These are phyloP conservation scores for Corydoras maculifer DNA, from an alignment of 2,113 vertebrate species.

Conservation along the genomic window DNA sequence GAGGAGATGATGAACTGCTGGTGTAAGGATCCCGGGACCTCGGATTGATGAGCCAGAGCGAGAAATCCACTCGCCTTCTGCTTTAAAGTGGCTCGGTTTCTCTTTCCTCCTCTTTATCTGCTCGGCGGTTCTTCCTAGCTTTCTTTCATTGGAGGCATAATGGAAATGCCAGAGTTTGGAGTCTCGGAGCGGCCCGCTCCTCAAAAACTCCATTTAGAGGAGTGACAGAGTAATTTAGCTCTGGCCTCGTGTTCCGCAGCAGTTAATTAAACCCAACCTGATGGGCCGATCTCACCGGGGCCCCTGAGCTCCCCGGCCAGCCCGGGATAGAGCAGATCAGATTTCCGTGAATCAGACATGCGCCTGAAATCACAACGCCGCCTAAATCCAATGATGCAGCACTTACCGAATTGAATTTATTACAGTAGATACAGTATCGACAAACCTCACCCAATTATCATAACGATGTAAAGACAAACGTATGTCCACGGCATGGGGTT, in stretches of 20 bases:
- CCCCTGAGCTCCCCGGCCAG: constrained; percentile 35
- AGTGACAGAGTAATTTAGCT: constrained; percentile 76
- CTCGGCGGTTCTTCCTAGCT: constrained; percentile 22
- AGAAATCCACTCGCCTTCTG: constrained; percentile 35
- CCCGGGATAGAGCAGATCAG: constrained; percentile 22
- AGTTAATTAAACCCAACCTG: constrained; percentile 72
- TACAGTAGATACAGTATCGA: constrained; percentile 19
- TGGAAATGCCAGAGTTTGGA: constrained; percentile 63
- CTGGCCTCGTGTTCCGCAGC: constrained; percentile 62
- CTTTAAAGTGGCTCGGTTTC: constrained; percentile 6
- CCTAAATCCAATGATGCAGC: constrained; percentile 25
- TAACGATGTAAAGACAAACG: constrained; percentile 15
- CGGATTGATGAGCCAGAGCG: constrained; percentile 36
- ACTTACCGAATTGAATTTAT: constrained; percentile 16
- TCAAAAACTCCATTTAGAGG: constrained; percentile 72
- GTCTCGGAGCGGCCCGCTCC: constrained; percentile 53
- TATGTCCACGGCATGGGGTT: constrained; percentile 11
- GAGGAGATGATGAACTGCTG: constrained; percentile 35
- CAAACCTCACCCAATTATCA: constrained; percentile 18
- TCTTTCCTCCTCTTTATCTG: constrained; percentile 28
- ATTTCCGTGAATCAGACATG: constrained; percentile 19
- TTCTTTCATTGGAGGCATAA: constrained; percentile 53
- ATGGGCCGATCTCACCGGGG: constrained; percentile 52
- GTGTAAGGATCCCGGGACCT: constrained; percentile 16
- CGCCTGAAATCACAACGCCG: constrained; percentile 8